Evolutionary conservation across 2,113 vertebrate species (phyloP).

Genomic region (Chlamydotis undulata): DNA sequence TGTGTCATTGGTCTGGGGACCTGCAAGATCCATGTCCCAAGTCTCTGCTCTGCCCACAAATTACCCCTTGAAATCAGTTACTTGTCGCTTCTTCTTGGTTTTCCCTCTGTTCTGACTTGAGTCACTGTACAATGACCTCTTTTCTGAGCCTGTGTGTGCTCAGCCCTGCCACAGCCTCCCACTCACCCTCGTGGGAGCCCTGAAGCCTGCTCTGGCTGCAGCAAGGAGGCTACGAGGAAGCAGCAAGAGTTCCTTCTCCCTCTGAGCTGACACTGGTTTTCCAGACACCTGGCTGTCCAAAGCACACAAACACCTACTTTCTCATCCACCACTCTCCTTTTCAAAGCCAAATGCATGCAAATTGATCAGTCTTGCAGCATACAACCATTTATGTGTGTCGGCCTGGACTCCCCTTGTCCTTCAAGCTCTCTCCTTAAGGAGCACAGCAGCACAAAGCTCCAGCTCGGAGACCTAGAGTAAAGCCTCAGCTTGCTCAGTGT

Average conservation of each 20-base stretch:
- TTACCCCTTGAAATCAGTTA: not conserved
- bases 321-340: not conserved
- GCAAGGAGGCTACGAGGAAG: not conserved
- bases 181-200: not conserved
- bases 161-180: not conserved
- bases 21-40: not conserved
- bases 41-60: not conserved
- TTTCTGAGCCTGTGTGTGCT: not conserved
- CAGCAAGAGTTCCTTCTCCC: not conserved
- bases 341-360: not conserved
- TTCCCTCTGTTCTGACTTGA: not conserved
- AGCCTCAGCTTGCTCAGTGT: not conserved
- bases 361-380: not conserved
- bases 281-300: not conserved
- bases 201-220: not conserved
- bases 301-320: not conserved
- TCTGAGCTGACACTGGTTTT: not conserved
- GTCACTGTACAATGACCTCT: not conserved
- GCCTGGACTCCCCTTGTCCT: not conserved
- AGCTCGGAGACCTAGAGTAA: not conserved
- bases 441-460: not conserved
- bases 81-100: not conserved
- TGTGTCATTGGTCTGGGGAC: not conserved
- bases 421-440: not conserved
- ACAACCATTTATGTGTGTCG: not conserved